These are phyloP conservation scores for Danio choprae DNA, from an alignment of 2,797 vertebrate species.

Conservation along the genomic window DNA sequence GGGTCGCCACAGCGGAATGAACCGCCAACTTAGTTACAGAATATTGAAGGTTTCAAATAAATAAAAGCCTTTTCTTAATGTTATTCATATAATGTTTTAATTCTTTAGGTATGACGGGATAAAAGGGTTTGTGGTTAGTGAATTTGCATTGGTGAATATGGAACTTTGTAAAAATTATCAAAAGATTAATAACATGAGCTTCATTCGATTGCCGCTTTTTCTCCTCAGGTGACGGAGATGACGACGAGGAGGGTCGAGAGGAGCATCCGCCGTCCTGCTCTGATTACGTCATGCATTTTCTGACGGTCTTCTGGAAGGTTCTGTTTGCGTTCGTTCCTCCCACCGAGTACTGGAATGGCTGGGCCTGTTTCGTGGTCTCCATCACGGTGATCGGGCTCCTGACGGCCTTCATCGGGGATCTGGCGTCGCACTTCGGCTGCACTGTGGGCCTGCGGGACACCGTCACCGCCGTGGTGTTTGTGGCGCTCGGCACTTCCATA, in stretches of 20 bases:
- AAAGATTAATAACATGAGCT: too few species aligned
- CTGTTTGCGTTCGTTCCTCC: conserved; percentile 91
- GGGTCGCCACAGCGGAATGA: too few species aligned
- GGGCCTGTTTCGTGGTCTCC: conserved; percentile 91
- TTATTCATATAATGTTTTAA: too few species aligned
- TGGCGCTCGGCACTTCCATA: conserved; percentile 91
- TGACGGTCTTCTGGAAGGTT: conserved; percentile 94
- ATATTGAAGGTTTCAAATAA: too few species aligned
- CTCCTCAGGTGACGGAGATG: conserved; percentile 79
- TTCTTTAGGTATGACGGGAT: too few species aligned
- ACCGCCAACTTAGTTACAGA: too few species aligned
- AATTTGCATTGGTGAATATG: too few species aligned
- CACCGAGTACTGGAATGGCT: conserved; percentile 91
- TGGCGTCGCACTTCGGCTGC: conserved; percentile 94
- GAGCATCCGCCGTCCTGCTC: conserved; percentile 86
- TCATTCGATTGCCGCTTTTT: too few species aligned
- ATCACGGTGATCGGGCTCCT: conserved; percentile 84
- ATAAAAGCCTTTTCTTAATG: too few species aligned
- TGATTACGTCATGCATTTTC: conserved; percentile 92
- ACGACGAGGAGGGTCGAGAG: conserved; percentile 74
- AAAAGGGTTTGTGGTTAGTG: too few species aligned
- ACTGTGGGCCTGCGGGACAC: conserved; percentile 90
- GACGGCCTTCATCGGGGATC: conserved; percentile 89
- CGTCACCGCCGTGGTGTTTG: conserved; percentile 92
- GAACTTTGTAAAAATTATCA: too few species aligned